phyloP scores from a whole-genome alignment of 2,888 invertebrate genomes.

The Erebia epiphron region DNA sequence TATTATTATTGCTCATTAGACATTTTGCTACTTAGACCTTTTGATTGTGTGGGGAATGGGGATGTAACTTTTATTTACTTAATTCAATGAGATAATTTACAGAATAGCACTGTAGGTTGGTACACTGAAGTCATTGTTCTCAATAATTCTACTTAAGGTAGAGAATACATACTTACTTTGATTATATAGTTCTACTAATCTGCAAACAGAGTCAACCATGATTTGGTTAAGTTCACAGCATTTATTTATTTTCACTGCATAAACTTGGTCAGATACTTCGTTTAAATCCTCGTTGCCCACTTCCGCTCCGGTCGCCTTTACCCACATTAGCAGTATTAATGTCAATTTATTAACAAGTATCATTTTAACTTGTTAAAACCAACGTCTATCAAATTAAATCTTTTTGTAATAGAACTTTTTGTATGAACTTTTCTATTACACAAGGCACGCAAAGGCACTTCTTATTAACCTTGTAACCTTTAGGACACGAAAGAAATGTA shows the following conservation, averaged over 20 bases:
- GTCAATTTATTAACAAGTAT: constrained; percentile 15
- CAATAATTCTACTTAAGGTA: not conserved
- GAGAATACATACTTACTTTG: constrained; percentile 69
- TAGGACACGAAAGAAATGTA: not conserved
- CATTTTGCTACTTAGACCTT: too few relatives aligned
- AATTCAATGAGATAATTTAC: not conserved
- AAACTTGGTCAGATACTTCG: constrained; percentile 71
- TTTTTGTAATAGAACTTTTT: constrained; percentile 12
- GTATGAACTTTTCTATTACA: constrained; percentile 11
- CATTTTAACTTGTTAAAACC: constrained; percentile 22
- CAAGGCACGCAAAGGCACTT: constrained; percentile 23
- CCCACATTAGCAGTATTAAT: constrained; percentile 25
- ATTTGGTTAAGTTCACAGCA: constrained; percentile 90
- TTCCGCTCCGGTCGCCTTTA: constrained; percentile 31
- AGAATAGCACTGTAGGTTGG: too few relatives aligned
- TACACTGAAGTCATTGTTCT: too few relatives aligned
- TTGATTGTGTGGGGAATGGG: too few relatives aligned
- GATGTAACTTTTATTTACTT: not conserved
- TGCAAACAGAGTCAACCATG: constrained; percentile 86
- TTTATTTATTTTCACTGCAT: constrained; percentile 87
- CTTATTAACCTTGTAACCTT: not conserved
- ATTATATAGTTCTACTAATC: constrained; percentile 83
- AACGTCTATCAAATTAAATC: constrained; percentile 5
- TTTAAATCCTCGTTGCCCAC: constrained; percentile 70
- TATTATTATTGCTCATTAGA: too few relatives aligned